Conservation (phyloP, 2,888 invertebrate genomes). For the Liposcelis brunnea region DNA sequence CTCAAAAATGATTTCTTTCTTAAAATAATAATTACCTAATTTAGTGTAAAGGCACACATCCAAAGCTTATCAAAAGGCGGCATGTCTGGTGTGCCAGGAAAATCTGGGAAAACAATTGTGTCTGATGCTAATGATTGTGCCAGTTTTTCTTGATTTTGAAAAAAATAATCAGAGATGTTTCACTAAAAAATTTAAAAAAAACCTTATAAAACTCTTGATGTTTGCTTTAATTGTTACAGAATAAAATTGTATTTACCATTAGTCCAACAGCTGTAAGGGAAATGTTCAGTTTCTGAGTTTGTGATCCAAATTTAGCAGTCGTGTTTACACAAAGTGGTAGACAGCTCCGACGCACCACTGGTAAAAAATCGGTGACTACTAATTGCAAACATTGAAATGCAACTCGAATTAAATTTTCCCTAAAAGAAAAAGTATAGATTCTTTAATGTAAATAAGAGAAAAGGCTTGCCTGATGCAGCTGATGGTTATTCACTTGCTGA, state of each 20-base stretch:
- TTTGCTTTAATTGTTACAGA: too few species aligned
- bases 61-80: constrained; percentile 84
- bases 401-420: constrained; percentile 77
- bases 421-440: constrained; percentile 24
- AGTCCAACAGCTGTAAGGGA: constrained; percentile 91
- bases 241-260: constrained; percentile 42
- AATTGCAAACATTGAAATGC: constrained; percentile 93
- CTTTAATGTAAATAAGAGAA: too few species aligned
- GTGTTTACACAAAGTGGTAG: constrained; percentile 80
- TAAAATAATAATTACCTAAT: too few species aligned
- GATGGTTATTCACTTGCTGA: too few species aligned
- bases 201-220: too few species aligned
- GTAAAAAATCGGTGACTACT: constrained; percentile 85
- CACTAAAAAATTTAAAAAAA: constrained; percentile 68
- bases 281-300: constrained; percentile 92
- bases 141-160: constrained; percentile 80
- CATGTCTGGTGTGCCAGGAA: constrained; percentile 66
- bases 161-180: constrained; percentile 96
- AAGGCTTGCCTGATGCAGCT: too few species aligned
- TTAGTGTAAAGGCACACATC: constrained; percentile 89
- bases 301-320: constrained; percentile 89
- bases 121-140: constrained; percentile 56
- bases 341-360: constrained; percentile 82
- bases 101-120: constrained; percentile 54
- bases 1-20: too few species aligned